phyloP scores from a whole-genome alignment of 2,113 vertebrate species.

The Podocnemis expansa region DNA sequence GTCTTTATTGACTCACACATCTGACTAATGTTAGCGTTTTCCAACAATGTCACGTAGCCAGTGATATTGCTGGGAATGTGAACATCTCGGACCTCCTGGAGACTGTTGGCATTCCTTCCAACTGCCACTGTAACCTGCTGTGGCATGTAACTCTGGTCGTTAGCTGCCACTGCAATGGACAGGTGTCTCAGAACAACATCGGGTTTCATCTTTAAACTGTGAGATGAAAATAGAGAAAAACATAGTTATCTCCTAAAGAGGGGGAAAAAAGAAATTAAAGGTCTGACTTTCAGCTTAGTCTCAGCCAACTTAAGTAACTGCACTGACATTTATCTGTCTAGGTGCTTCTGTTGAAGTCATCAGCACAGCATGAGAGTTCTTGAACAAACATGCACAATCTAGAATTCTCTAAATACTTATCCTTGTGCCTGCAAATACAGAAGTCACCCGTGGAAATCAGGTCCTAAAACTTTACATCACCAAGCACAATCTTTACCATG shows the following conservation, averaged over 20 bases:
- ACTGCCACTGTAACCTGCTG: constrained; percentile 95
- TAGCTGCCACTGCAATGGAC: constrained; percentile 92
- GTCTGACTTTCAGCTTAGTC: neutral
- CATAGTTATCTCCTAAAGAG: neutral
- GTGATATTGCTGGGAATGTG: constrained; percentile 97
- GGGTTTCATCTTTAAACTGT: constrained; percentile 95
- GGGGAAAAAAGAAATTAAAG: neutral
- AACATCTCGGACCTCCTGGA: constrained; percentile 95
- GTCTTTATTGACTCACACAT: constrained; percentile 87
- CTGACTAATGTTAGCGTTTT: constrained; percentile 95
- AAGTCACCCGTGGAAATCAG: neutral
- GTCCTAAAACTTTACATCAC: neutral
- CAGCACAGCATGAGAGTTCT: fast-evolving
- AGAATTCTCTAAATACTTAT: neutral
- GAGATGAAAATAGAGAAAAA: constrained; percentile 32
- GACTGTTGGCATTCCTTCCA: constrained; percentile 86
- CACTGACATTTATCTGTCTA: neutral
- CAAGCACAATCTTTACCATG: neutral
- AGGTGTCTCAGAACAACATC: constrained; percentile 92
- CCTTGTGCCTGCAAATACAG: neutral
- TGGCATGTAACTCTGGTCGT: constrained; percentile 98
- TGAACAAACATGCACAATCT: fast-evolving
- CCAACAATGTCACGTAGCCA: constrained; percentile 94
- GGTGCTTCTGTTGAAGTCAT: neutral
- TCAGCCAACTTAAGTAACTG: neutral